A percentile compares a stretch with the other conserved stretches of the same genome.
Evolutionary conservation across 2,797 vertebrate genomes (phyloP).

Genomic region (Halcyon smyrnensis): DNA sequence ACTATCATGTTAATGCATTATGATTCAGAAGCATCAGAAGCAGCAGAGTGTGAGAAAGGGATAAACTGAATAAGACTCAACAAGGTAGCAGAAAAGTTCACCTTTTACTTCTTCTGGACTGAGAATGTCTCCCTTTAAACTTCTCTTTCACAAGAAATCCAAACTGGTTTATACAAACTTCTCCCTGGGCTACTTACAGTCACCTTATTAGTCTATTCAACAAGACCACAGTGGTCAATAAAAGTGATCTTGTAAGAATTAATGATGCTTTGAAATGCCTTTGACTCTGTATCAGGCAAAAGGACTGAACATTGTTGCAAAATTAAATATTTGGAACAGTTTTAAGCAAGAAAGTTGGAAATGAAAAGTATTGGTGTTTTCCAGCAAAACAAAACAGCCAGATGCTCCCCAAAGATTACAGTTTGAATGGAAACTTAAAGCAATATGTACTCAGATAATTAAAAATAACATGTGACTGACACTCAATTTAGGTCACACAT

Average conservation of each 20-base stretch:
- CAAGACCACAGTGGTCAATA: neutral
- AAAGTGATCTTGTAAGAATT: neutral
- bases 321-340: neutral
- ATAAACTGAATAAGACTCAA: neutral
- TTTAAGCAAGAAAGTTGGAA: neutral
- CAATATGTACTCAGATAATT: neutral
- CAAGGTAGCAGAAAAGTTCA: neutral
- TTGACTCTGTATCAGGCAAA: neutral
- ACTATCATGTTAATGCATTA: neutral
- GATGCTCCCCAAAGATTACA: neutral
- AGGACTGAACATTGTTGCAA: neutral
- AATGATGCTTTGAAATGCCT: neutral
- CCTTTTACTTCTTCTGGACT: neutral
- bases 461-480: neutral
- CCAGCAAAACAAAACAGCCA: neutral
- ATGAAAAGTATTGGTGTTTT: neutral
- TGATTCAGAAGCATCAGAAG: constrained; percentile 39
- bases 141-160: neutral
- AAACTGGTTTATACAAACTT: neutral
- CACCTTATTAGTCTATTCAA: neutral
- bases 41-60: neutral
- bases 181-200: neutral
- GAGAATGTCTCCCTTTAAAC: neutral
- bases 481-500: neutral
- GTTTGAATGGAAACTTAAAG: neutral